These are phyloP conservation scores for Arrhamphus sclerolepis DNA, from an alignment of 2,797 vertebrate genomes.

Conservation along the genomic window DNA sequence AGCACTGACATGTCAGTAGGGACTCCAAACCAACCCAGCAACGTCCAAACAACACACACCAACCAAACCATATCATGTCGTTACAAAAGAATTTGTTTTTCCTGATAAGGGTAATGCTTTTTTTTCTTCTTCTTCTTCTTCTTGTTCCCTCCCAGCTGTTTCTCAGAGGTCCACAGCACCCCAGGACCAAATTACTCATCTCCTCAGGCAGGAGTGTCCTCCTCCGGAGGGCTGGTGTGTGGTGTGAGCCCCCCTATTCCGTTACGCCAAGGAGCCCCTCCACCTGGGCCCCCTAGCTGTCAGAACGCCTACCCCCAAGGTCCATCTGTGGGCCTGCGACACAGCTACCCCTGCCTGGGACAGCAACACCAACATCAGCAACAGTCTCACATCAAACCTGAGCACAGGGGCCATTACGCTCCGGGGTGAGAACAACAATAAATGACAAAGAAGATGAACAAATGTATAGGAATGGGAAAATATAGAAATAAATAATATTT, in stretches of 20 bases:
- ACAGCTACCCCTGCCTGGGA: conserved; percentile 86
- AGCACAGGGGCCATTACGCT: conserved; percentile 93
- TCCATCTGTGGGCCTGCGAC: conserved; percentile 86
- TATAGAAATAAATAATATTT: background rate
- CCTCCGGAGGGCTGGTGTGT: conserved; percentile 82
- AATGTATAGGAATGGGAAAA: background rate
- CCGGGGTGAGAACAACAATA: conserved; percentile 80
- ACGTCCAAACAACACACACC: conserved; percentile 68
- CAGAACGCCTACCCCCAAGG: conserved; percentile 81
- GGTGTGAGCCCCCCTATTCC: conserved; percentile 82
- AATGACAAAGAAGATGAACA: background rate
- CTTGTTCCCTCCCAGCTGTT: conserved; percentile 76
- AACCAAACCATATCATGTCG: conserved; percentile 63
- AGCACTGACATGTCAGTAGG: conserved; percentile 94
- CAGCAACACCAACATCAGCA: conserved; percentile 74
- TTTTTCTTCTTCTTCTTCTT: conserved; percentile 28
- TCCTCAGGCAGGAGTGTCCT: conserved; percentile 87
- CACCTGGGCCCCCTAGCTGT: conserved; percentile 72
- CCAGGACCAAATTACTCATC: conserved; percentile 84
- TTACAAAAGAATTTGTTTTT: conserved; percentile 77
- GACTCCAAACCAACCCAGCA: conserved; percentile 51
- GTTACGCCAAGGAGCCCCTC: conserved; percentile 76
- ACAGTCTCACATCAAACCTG: conserved; percentile 89
- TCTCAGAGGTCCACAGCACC: conserved; percentile 84
- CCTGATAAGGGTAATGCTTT: conserved; percentile 68